Percentiles rank a stretch among this genome's conserved stretches.
phyloP scores from a whole-genome alignment of 2,888 invertebrate species.

The Drosophila pseudotakahashii region DNA sequence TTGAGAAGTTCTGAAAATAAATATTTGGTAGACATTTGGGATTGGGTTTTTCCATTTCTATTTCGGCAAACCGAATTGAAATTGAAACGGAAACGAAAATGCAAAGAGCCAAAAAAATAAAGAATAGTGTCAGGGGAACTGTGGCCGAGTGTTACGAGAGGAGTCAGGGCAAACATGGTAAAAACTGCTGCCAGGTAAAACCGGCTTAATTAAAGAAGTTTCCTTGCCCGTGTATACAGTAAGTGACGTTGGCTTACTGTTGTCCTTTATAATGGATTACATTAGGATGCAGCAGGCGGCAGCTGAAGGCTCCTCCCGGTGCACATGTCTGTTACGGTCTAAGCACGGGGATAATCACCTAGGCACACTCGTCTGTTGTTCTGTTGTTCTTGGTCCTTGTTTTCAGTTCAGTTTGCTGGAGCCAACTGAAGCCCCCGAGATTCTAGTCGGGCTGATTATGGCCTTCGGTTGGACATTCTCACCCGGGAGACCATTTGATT shows the following conservation, averaged over 20 bases:
- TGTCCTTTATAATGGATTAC: conserved; percentile 71
- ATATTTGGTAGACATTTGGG: conserved; percentile 78
- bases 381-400: conserved; percentile 18
- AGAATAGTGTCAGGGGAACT: conserved; percentile 65
- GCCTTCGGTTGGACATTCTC: conserved; percentile 55
- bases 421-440: conserved; percentile 21
- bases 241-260: conserved; percentile 19
- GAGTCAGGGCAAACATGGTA: conserved; percentile 40
- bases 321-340: conserved; percentile 28
- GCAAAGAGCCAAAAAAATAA: conserved; percentile 23
- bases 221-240: conserved; percentile 23
- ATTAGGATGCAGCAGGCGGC: conserved; percentile 63
- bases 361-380: conserved; percentile 29
- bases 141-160: conserved; percentile 42
- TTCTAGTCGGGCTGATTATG: conserved; percentile 47
- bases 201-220: conserved; percentile 76
- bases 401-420: not conserved
- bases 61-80: conserved; percentile 65
- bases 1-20: conserved; percentile 76
- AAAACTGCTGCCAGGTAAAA: conserved; percentile 18
- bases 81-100: conserved; percentile 41
- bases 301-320: conserved; percentile 15
- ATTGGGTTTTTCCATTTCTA: conserved; percentile 55
- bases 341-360: conserved; percentile 31
- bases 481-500: conserved; percentile 69